phyloP scores from a whole-genome alignment of 2,113 vertebrate genomes.

The Toxostoma redivivum region DNA sequence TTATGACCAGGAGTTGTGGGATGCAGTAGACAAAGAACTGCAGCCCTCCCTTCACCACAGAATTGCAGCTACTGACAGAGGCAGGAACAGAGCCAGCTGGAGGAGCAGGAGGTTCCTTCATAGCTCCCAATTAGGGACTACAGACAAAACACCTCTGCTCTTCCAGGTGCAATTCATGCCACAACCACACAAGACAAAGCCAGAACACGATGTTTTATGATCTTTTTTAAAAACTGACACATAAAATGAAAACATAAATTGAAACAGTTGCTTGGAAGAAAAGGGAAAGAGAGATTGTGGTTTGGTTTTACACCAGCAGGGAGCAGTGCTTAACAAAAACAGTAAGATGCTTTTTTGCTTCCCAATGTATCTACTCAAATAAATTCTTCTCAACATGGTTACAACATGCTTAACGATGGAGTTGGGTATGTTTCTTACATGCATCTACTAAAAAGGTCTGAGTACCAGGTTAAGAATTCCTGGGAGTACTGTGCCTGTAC shows the following conservation, averaged over 20 bases:
- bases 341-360: not conserved
- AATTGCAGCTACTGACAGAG: fast-evolving
- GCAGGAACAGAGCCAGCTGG: not conserved
- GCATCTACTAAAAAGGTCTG: not conserved
- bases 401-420: fast-evolving
- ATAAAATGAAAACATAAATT: not conserved
- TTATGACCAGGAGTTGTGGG: not conserved
- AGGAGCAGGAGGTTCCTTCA: not conserved
- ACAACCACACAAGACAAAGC: not conserved
- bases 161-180: not conserved
- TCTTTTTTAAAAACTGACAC: not conserved
- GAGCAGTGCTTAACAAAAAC: constrained; percentile 20
- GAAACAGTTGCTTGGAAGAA: not conserved
- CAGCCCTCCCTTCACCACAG: not conserved
- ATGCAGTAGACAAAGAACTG: not conserved
- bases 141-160: not conserved
- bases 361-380: not conserved
- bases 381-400: not conserved
- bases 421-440: not conserved
- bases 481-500: not conserved
- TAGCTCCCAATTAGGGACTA: not conserved
- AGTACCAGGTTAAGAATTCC: not conserved
- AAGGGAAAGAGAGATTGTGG: not conserved
- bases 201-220: not conserved
- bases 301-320: constrained; percentile 11